Conservation (phyloP, 2,113 vertebrate species). For the Agapornis roseicollis region DNA sequence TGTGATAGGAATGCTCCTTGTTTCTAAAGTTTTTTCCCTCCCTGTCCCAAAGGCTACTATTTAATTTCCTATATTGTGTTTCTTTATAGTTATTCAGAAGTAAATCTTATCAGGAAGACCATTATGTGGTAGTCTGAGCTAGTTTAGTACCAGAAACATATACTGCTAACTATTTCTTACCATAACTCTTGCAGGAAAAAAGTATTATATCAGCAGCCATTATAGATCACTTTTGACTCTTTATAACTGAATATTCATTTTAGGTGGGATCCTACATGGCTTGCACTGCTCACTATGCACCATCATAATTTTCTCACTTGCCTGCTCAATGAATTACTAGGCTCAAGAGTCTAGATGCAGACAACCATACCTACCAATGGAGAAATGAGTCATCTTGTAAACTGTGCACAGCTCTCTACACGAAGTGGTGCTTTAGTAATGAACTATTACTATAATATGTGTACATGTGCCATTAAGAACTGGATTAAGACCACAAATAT, state of each 20-base stretch:
- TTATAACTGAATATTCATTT: background rate
- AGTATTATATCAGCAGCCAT: background rate
- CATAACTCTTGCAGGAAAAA: slow-evolving; percentile 1
- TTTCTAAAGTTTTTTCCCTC: background rate
- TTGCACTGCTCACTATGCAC: background rate
- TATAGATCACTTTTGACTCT: background rate
- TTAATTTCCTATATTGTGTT: slow-evolving; percentile 48
- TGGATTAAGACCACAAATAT: background rate
- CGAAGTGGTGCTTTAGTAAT: background rate
- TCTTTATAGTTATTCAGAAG: background rate
- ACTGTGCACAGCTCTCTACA: background rate
- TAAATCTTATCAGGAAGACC: slow-evolving; percentile 26
- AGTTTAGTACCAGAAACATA: background rate
- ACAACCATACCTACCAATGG: background rate
- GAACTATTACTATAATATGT: background rate
- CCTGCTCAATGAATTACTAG: background rate
- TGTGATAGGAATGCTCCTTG: background rate
- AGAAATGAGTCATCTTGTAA: background rate
- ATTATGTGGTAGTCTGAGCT: slow-evolving; percentile 9
- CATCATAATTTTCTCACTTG: background rate
- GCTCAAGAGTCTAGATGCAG: background rate
- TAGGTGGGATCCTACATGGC: background rate
- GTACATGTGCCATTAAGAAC: background rate
- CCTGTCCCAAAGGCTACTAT: background rate
- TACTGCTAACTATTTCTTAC: background rate